Base-by-base conservation (phyloP, 1,140 invertebrate species). In the Drosophila takahashii region DNA sequence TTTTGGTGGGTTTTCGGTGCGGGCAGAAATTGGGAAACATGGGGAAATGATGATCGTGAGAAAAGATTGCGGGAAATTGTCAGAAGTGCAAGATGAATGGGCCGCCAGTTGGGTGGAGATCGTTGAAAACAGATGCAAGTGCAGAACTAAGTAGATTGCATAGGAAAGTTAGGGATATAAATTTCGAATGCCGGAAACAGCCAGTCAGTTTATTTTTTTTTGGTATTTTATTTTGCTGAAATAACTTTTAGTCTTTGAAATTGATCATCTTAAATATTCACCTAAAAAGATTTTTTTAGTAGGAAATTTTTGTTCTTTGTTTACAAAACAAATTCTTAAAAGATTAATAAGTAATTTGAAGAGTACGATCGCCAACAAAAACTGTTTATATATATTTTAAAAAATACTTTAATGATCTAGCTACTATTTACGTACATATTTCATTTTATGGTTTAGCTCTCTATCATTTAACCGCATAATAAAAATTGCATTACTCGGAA, bases 1-100 rank as follows among this genome's bases (percentile, higher is more conserved):
- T 60, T 34, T 61, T 48, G 39, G 59, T 66, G 36, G 61, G 64
- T 64, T 67, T 67, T 64, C 16, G 56, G 56, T 51, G 71, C 72
- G 73, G 73, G 42, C 64, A 77, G 52, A 77, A 51, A 59, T 77
- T 76, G 73, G 50, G 54, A 66, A 60, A 66, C 74, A 76, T 59
- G 53, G 72, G 72, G 61, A 76, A 76, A 76, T 76, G 72, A 72
- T 72, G 69, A 72, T 72, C 67, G 69, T 72, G 67, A 72, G 69
- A 72, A 72, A 72, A 72, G 69, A 72, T 72, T 50, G 48, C 57
- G 50, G 42, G 57, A 72, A 59, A 50, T 73, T 60, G 65, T 67
- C 45, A 67, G 45, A 67, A 67, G 64, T 67, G 45, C 59, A 67
- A 51, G 45, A 67, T 67, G 64, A 65, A 67, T 67, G 64, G 44